These are phyloP conservation scores for Brachionus asplanchnoidis DNA, from an alignment of 1,140 invertebrate genomes.

Conservation along the genomic window DNA sequence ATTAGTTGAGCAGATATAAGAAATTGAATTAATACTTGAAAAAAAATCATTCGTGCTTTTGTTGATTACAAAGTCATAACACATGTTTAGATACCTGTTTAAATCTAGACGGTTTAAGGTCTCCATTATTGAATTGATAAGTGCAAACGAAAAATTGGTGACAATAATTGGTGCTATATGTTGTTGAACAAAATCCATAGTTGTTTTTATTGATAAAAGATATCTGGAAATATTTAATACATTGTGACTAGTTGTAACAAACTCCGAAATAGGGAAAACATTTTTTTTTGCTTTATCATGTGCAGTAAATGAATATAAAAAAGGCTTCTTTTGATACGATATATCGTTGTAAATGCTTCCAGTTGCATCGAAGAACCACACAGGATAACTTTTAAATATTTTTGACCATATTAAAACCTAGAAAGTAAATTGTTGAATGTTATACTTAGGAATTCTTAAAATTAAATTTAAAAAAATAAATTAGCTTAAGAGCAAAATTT, in stretches of 20 bases:
- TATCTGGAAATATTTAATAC: not conserved
- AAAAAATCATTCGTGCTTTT: not conserved
- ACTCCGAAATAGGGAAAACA: not conserved
- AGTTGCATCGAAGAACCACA: not conserved
- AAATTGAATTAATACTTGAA: not conserved
- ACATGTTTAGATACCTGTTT: not conserved
- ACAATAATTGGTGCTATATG: not conserved
- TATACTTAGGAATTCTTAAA: too few species aligned
- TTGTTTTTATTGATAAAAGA: not conserved
- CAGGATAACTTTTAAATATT: not conserved
- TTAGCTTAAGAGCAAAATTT: too few species aligned
- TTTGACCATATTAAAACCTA: not conserved
- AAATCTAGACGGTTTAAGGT: not conserved
- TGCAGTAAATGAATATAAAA: not conserved
- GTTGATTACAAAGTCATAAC: not conserved
- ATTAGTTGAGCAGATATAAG: not conserved
- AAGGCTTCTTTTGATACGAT: not conserved
- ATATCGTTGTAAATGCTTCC: not conserved
- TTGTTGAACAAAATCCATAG: not conserved
- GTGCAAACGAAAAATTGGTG: not conserved
- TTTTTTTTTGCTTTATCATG: not conserved
- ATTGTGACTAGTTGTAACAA: not conserved
- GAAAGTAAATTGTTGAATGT: not conserved
- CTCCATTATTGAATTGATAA: not conserved
- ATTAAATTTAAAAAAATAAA: too few species aligned